Evolutionary conservation across 2,113 vertebrate genomes (phyloP).

Genomic region (Setophaga petechia): DNA sequence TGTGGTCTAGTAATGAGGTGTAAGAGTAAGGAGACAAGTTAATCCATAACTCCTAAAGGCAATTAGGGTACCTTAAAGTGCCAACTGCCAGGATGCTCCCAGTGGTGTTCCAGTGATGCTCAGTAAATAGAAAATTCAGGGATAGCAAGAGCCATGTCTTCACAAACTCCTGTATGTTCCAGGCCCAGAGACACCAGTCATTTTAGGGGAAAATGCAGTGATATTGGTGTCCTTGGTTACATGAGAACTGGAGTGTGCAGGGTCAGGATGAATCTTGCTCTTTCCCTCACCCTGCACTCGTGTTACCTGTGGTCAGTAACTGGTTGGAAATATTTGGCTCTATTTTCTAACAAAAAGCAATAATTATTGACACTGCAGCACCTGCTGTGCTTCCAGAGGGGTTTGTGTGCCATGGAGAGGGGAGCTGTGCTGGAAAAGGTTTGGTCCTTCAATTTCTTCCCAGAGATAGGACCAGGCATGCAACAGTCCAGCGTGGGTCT

Average conservation of each 20-base stretch:
- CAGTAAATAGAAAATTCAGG: not conserved
- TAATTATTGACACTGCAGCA: not conserved
- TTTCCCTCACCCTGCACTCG: not conserved
- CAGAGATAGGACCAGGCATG: not conserved
- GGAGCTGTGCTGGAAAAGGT: not conserved
- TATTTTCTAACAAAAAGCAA: not conserved
- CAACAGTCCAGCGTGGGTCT: accelerated
- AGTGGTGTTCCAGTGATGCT: not conserved
- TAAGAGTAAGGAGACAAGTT: not conserved
- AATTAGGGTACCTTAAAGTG: not conserved
- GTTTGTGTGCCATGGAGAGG: not conserved
- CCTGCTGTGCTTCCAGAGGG: not conserved
- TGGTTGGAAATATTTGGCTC: not conserved
- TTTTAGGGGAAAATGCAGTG: not conserved
- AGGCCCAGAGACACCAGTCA: not conserved
- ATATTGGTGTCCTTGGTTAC: not conserved
- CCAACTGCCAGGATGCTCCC: not conserved
- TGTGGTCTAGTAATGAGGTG: not conserved
- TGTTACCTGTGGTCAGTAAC: not conserved
- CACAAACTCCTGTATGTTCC: not conserved
- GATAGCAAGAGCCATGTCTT: not conserved
- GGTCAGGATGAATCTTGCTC: not conserved
- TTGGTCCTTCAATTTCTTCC: not conserved
- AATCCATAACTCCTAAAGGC: not conserved
- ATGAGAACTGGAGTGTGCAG: not conserved